Conservation (phyloP, 2,888 invertebrate genomes). For the Brachyptera putata region DNA sequence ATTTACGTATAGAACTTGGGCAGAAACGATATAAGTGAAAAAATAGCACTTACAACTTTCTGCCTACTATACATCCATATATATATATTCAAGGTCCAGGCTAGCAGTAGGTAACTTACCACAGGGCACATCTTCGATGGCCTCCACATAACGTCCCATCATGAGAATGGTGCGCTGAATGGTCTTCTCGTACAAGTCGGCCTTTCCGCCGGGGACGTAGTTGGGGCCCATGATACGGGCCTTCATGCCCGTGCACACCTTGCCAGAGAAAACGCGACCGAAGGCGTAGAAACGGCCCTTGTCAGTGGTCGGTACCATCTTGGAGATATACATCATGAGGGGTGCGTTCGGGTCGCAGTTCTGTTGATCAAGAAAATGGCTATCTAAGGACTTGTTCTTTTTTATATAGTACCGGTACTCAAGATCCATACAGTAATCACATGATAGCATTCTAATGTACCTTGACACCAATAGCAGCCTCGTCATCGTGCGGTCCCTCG, state of each 20-base stretch:
- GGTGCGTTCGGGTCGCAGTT: conserved; percentile 95
- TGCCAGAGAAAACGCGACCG: conserved; percentile 99
- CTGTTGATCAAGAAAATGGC: no score
- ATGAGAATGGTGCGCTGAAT: conserved; percentile 99
- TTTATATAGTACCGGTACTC: no score
- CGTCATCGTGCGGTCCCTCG: conserved; percentile 96
- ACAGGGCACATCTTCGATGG: conserved; percentile 98
- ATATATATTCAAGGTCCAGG: no score
- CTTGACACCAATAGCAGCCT: conserved; percentile 86
- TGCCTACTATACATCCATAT: no score
- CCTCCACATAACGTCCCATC: conserved; percentile 99
- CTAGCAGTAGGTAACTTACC: conserved; percentile 50
- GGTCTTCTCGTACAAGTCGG: conserved; percentile 97
- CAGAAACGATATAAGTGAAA: no score
- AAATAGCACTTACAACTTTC: no score
- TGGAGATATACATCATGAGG: conserved; percentile 99
- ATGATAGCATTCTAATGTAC: no score
- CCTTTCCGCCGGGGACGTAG: conserved; percentile 96
- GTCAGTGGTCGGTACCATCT: conserved; percentile 99
- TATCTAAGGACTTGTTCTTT: no score
- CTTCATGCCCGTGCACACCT: conserved; percentile 46
- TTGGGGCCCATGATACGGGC: conserved; percentile 99
- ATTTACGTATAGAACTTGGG: no score
- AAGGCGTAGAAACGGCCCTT: conserved; percentile 99
- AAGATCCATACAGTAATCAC: no score